phyloP scores from a whole-genome alignment of 1,140 invertebrate genomes.

The Hermatobates lingyangjiaoensis region DNA sequence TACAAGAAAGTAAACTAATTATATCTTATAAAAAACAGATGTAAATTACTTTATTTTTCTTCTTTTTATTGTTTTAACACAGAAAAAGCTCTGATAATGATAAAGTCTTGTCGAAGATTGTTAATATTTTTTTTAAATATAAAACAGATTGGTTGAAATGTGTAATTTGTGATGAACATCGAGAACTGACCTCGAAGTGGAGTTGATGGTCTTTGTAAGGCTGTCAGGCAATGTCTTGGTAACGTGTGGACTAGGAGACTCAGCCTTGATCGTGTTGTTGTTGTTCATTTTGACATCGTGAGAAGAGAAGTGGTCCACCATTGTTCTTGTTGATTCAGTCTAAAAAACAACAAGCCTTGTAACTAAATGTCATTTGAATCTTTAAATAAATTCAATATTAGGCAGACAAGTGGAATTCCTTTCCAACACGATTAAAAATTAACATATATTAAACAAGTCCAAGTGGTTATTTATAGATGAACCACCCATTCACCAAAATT shows the following conservation, averaged over 20 bases:
- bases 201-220: slow-evolving; percentile 5
- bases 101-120: neutral
- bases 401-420: no score
- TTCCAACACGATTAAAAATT: no score
- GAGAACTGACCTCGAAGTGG: neutral
- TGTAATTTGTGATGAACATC: neutral
- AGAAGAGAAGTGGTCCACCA: slow-evolving; percentile 7
- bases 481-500: no score
- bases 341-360: slow-evolving; percentile 2
- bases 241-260: slow-evolving; percentile 3
- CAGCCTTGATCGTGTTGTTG: slow-evolving; percentile 12
- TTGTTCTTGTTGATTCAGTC: slow-evolving; percentile 9
- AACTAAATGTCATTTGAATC: neutral
- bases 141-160: no score
- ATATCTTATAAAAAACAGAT: no score
- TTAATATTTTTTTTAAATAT: neutral
- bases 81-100: neutral
- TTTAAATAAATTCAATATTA: neutral
- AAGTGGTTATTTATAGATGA: no score
- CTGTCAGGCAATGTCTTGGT: neutral
- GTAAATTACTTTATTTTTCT: no score
- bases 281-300: slow-evolving; percentile 7
- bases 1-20: no score
- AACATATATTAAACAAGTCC: no score
- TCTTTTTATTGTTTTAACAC: no score